phyloP scores from a whole-genome alignment of 2,888 invertebrate species.

The Pristionchus japonicus region DNA sequence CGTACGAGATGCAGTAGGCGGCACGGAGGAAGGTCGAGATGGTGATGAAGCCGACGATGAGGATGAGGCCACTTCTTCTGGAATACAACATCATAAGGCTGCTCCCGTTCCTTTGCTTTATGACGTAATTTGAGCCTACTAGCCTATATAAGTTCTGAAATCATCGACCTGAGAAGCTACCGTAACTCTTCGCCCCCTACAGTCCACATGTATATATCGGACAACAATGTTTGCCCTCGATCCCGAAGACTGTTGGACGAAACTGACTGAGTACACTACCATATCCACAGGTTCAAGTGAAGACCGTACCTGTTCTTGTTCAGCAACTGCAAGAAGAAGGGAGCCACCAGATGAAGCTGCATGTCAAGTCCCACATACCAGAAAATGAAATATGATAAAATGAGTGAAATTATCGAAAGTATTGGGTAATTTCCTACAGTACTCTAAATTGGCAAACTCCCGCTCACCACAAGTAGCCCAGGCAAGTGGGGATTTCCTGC shows the following conservation, averaged over 20 bases:
- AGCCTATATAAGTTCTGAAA: too few relatives aligned
- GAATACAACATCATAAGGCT: not conserved
- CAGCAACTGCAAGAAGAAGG: conserved; percentile 67
- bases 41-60: conserved; percentile 55
- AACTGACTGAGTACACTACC: too few relatives aligned
- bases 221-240: too few relatives aligned
- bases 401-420: not conserved
- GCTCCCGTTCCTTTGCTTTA: too few relatives aligned
- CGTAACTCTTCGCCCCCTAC: too few relatives aligned
- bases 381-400: not conserved
- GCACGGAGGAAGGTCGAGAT: conserved; percentile 62
- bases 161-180: not conserved
- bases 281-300: too few relatives aligned
- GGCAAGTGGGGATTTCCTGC: conserved; percentile 71
- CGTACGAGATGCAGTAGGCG: conserved; percentile 65
- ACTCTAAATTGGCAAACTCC: not conserved
- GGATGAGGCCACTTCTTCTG: conserved; percentile 45
- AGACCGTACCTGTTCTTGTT: conserved; percentile 77
- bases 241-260: too few relatives aligned
- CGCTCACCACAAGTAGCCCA: conserved; percentile 71
- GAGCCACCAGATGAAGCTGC: conserved; percentile 70
- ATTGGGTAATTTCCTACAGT: not conserved
- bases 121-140: too few relatives aligned
- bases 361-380: conserved; percentile 71
- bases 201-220: too few relatives aligned